Base-by-base conservation (phyloP, 2,888 invertebrate species). In the Tinea semifulvella region DNA sequence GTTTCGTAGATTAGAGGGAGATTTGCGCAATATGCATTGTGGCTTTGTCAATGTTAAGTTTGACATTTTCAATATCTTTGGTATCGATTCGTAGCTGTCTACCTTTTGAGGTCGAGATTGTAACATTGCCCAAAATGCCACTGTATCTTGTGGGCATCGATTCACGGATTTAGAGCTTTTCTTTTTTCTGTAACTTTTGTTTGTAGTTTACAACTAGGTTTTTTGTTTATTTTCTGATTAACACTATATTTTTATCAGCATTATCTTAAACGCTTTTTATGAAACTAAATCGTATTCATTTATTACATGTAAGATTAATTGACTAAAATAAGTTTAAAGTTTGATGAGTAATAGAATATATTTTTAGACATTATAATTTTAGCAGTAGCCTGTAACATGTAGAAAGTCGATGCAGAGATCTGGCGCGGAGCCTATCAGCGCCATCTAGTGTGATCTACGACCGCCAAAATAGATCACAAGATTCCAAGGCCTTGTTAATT, bases 371-470 rank as follows among this genome's bases (percentile, higher is more conserved):
- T 22, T 22, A 36, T 19, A 22, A n/a, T 17, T 40, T 40, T 40
- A 40, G 40, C 22, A 7, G 17, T 22, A 22, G 22, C 19, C 36
- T 36, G 13, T n/a, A 35, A 14, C 13, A 14, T 31, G 18, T n/a
- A 18, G 22, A 22, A 14, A 40, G 13, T 40, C 22, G 43, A 43
- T 43, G 43, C 66, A 54, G 58, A 57, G 73, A 76, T 76, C 71
- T 80, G 79, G 79, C 79, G 53, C 60, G 50, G 48, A 51, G 75
- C 75, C 79, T 73, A 76, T 77, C 79, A 58, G 61, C 63, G 66
- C 59, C 73, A 79, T 80, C 77, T 77, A 61, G 53, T 63, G 68
- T 72, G 76, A 74, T 75, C 67, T 76, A 76, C 66, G 68, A 58
- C 57, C 65, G 58, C 20, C 43, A 60, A 63, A 67, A 43, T 43